Evolutionary conservation across 2,113 vertebrate genomes (phyloP), one percentile per base, ranked within the genome.

Genomic region (Cromileptes altivelis): DNA sequence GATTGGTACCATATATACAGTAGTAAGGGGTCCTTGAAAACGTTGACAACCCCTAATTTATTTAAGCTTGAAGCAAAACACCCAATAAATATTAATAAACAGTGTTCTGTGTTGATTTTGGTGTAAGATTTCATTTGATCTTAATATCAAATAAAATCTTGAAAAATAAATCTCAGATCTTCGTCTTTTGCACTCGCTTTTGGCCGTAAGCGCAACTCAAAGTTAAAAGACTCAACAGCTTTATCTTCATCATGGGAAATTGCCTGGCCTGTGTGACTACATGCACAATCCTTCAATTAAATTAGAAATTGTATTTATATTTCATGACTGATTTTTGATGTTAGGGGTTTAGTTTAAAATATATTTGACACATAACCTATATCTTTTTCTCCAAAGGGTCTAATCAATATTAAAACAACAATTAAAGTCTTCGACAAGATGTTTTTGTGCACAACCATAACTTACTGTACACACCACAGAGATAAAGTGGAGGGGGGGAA

Each of bases 391-490:
- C 42, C 10, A 49, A 68, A 17, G 37, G 11, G 0, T 55, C 4
- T 13, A 64, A 21, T 37, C 15, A 60, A 58, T n/a, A 63, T n/a
- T 13, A 53, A 73, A 63, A 27, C 76, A 62, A 45, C 21, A 68
- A 14, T 18, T 6, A 71, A 63, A 25, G 15, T 58, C 21, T 55
- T 70, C 81, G 23, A 74, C 55, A 49, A 56, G 23, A 18, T 53
- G 25, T 56, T 65, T 75, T 64, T 58, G 47, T 25, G 33, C 57
- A 45, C 6, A 60, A 50, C 60, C 75, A 79, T 45, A 3, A 45
- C 45, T 58, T 12, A 55, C 18, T 50, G 49, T 81, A 70, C 15
- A 76, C 42, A 76, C 14, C 14, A 14, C 17, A 58, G 40, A 74
- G 60, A 30, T 50, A 33, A 58, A 13, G 14, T 42, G 2, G 17